Percentiles rank a stretch among this genome's conserved stretches.
phyloP scores from a whole-genome alignment of 2,888 invertebrate genomes.

The Spialia ferax region DNA sequence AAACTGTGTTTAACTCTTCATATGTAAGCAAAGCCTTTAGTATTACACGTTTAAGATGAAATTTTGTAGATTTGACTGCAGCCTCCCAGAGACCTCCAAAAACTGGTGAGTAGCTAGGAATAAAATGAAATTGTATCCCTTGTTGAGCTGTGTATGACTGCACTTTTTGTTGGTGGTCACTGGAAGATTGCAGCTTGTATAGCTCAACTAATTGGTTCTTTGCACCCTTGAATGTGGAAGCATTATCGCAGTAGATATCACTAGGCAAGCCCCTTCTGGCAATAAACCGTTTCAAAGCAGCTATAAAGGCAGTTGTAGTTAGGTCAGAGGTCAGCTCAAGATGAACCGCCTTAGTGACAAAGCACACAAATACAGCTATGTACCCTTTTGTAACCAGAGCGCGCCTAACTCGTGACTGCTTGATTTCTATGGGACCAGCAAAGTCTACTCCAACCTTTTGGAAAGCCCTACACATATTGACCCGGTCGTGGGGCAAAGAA shows the following conservation, averaged over 20 bases:
- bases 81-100: slow-evolving; percentile 16
- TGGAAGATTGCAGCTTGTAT: neutral
- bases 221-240: neutral
- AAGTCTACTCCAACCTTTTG: neutral
- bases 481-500: neutral
- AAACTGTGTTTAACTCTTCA: slow-evolving; percentile 39
- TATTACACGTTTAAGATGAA: slow-evolving; percentile 35
- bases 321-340: neutral
- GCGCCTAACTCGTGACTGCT: neutral
- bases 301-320: neutral
- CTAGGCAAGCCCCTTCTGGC: slow-evolving; percentile 8
- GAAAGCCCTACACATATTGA: neutral
- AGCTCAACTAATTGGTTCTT: slow-evolving; percentile 4
- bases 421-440: neutral
- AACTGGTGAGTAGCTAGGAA: slow-evolving; percentile 12
- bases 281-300: neutral
- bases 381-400: neutral
- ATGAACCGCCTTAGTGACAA: neutral
- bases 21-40: slow-evolving; percentile 34
- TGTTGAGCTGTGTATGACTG: neutral
- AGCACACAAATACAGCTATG: neutral
- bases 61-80: slow-evolving; percentile 17
- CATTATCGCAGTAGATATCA: slow-evolving; percentile 13
- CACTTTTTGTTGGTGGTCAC: neutral
- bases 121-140: slow-evolving; percentile 12